phyloP scores from a whole-genome alignment of 1,140 invertebrate genomes.

The Rhagoletis zephyria region DNA sequence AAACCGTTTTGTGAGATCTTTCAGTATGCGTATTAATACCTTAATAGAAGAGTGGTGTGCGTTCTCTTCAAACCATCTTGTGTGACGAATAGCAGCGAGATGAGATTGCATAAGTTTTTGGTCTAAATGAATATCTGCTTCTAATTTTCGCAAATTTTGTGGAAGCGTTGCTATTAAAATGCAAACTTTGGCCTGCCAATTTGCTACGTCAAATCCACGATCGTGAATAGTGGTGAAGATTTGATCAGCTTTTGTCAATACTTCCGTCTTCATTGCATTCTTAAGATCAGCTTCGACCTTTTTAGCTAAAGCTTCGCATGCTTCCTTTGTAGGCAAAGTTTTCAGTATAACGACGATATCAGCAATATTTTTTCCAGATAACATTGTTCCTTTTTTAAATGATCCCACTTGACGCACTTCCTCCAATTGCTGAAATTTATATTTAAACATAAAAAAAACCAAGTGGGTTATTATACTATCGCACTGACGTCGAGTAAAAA shows the following conservation, averaged over 20 bases:
- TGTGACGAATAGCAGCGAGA: constrained; percentile 93
- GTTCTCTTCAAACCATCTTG: constrained; percentile 98
- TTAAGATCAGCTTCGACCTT: constrained; percentile 90
- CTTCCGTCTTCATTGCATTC: constrained; percentile 78
- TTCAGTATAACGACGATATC: constrained; percentile 99
- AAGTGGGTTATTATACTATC: too few relatives aligned
- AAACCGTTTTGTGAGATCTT: constrained; percentile 91
- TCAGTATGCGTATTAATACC: constrained; percentile 89
- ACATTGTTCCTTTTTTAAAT: constrained; percentile 98
- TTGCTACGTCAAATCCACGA: constrained; percentile 87
- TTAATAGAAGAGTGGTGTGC: constrained; percentile 97
- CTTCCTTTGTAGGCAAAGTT: constrained; percentile 95
- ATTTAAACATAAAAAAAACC: too few relatives aligned
- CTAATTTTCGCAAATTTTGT: constrained; percentile 92
- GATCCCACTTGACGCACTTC: constrained; percentile 96
- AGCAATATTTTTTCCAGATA: constrained; percentile 93
- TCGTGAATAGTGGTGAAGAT: constrained; percentile 81
- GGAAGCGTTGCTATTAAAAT: constrained; percentile 94
- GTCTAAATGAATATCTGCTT: constrained; percentile 92
- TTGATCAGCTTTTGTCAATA: constrained; percentile 77
- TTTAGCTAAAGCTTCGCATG: constrained; percentile 90
- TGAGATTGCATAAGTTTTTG: constrained; percentile 89
- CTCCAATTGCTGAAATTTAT: constrained; percentile 92
- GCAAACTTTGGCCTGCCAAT: constrained; percentile 87
- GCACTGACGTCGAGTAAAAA: too few relatives aligned